Conservation (phyloP, 2,113 vertebrate genomes). For the Anolis carolinensis region DNA sequence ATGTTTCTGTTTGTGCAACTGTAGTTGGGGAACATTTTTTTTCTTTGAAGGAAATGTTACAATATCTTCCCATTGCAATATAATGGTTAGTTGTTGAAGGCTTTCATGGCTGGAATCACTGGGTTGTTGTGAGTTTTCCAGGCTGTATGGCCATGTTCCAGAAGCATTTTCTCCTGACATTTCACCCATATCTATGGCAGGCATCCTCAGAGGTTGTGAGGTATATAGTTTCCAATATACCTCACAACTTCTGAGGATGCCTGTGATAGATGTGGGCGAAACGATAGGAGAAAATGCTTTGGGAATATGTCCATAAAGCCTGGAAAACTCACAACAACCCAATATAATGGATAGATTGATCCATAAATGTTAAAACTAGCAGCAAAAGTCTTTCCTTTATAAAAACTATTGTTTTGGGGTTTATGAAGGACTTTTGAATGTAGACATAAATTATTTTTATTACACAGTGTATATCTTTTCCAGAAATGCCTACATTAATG, state of each 20-base stretch:
- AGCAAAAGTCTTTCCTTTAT: conserved; percentile 61
- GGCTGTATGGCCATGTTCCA: too few species aligned
- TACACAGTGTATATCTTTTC: conserved; percentile 47
- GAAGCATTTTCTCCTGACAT: too few species aligned
- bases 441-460: conserved; percentile 69
- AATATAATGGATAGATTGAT: conserved; percentile 74
- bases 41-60: conserved; percentile 72
- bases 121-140: too few species aligned
- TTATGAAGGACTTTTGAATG: conserved; percentile 62
- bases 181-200: too few species aligned
- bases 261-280: too few species aligned
- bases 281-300: too few species aligned
- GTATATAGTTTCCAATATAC: too few species aligned
- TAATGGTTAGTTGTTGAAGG: conserved; percentile 73
- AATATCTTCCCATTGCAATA: conserved; percentile 70
- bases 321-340: too few species aligned
- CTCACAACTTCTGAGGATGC: too few species aligned
- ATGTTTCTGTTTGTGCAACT: conserved; percentile 74
- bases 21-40: conserved; percentile 62
- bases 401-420: conserved; percentile 63
- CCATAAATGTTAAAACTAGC: conserved; percentile 72
- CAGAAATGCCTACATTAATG: conserved; percentile 46
- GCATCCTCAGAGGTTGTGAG: too few species aligned
- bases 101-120: too few species aligned
- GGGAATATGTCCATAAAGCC: too few species aligned